These are phyloP conservation scores for Rallus crepitans DNA, from an alignment of 2,797 vertebrate species.

Conservation along the genomic window DNA sequence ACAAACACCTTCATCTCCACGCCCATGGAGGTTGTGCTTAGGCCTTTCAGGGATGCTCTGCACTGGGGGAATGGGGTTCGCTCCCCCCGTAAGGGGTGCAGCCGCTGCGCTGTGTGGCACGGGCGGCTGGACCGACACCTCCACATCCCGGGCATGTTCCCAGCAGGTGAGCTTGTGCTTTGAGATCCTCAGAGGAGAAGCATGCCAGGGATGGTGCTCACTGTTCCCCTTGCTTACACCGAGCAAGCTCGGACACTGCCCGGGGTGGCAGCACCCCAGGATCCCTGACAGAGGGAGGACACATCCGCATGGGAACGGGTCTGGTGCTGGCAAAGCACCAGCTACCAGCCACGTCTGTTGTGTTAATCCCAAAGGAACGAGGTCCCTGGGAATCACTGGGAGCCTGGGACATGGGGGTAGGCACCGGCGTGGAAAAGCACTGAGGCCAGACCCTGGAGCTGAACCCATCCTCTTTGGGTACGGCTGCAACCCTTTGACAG, in stretches of 20 bases:
- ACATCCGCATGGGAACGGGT: not conserved
- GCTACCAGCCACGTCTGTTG: not conserved
- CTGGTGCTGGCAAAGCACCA: not conserved
- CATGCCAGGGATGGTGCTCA: not conserved
- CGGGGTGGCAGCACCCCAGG: not conserved
- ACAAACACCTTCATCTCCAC: conserved; percentile 20
- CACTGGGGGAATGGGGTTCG: not conserved
- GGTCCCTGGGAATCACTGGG: not conserved
- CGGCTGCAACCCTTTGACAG: not conserved
- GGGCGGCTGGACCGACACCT: rapidly evolving
- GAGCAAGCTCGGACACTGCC: not conserved
- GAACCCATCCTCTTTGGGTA: not conserved
- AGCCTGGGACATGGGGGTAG: rapidly evolving
- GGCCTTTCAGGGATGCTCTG: not conserved
- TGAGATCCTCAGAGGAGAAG: not conserved
- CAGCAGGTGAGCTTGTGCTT: not conserved
- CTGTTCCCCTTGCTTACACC: not conserved
- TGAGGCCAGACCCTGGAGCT: not conserved
- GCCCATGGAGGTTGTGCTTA: conserved; percentile 25
- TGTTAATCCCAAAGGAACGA: conserved; percentile 4
- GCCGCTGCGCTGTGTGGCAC: not conserved
- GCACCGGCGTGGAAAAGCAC: not conserved
- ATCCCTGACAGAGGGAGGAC: not conserved
- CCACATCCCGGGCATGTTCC: not conserved
- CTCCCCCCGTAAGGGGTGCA: rapidly evolving